Evolutionary conservation across 2,888 invertebrate species (phyloP).

Genomic region (Sarcophaga caerulescens): DNA sequence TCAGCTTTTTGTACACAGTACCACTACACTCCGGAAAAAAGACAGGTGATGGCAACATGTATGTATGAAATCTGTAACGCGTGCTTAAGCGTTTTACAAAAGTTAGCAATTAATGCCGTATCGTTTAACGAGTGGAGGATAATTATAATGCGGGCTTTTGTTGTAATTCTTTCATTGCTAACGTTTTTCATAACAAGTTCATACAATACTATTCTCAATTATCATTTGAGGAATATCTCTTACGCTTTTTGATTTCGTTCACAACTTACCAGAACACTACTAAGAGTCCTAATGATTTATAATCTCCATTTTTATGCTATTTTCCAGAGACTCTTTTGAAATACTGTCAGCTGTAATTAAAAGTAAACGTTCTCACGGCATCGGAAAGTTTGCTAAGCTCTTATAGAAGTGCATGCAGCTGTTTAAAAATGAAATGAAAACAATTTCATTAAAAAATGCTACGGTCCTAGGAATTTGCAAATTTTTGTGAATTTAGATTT

Average conservation of each 20-base stretch:
- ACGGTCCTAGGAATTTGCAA: too few species aligned
- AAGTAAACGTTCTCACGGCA: background rate
- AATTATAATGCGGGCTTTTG: constrained; percentile 55
- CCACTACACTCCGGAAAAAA: constrained; percentile 36
- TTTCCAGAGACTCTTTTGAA: constrained; percentile 2
- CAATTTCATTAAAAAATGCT: too few species aligned
- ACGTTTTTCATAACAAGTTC: constrained; percentile 28
- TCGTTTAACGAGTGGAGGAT: constrained; percentile 31
- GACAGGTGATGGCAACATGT: constrained; percentile 54
- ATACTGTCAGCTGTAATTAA: constrained; percentile 6
- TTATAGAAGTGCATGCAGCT: too few species aligned
- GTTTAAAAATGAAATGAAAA: too few species aligned
- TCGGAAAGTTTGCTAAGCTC: too few species aligned
- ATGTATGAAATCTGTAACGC: constrained; percentile 59
- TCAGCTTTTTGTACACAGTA: constrained; percentile 51
- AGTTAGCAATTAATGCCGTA: constrained; percentile 54
- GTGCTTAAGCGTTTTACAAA: constrained; percentile 55
- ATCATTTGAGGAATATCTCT: constrained; percentile 34
- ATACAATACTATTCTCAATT: constrained; percentile 34
- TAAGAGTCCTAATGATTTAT: background rate
- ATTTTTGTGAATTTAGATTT: too few species aligned
- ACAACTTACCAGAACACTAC: background rate
- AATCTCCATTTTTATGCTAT: constrained; percentile 2
- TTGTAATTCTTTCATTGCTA: constrained; percentile 19
- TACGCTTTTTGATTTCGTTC: constrained; percentile 32